Base-by-base conservation (phyloP, 1,140 invertebrate species). In the Neuroterus valhalla region DNA sequence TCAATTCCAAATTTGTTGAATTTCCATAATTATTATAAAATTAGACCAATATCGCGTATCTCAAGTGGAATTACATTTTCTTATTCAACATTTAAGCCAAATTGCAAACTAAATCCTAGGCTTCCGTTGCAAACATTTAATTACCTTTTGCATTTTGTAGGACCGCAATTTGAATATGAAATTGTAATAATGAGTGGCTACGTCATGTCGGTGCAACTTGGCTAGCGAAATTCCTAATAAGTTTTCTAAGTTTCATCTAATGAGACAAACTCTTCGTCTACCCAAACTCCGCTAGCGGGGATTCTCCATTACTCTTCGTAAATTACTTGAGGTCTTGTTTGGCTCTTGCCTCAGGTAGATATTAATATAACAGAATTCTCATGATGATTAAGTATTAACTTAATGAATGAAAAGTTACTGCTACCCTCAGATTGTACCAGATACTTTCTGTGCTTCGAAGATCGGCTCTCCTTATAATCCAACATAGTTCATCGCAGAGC, bases 301-400 rank as follows among this genome's bases (percentile, higher is more conserved):
- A 62, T 38, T 31, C 23, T 26, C 55, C 23, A 62, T 62, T 62
- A 62, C 55, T 62, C 55, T 26, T 62, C 55, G 55, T 62, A 62
- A 62, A 62, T 62, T 62, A 62, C 55, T 62, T 62, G 55, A 23
- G 55, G 55, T 62, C 55, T 62, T 62, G 55, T 62, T 62, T 62
- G 55, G 55, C 55, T 31, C 55, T 62, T 62, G 55, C 55, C 26
- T 15, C 14, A 62, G 55, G 55, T 62, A 31, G 55, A 38, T 38
- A 15, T 62, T 62, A 62, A 31, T 62, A 31, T 31, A 62, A 31
- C 12, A 38, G 55, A 38, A 62, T 62, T 62, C 31, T 62, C 55
- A 62, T 62, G 23, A 62, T 62, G 31, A 62, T 62, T 62, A 62
- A 62, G 15, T 15, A 62, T 62, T 62, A 3, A 4, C 26, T 62